Evolutionary conservation across 2,888 invertebrate genomes (phyloP).

Genomic region (Tachina lurida): DNA sequence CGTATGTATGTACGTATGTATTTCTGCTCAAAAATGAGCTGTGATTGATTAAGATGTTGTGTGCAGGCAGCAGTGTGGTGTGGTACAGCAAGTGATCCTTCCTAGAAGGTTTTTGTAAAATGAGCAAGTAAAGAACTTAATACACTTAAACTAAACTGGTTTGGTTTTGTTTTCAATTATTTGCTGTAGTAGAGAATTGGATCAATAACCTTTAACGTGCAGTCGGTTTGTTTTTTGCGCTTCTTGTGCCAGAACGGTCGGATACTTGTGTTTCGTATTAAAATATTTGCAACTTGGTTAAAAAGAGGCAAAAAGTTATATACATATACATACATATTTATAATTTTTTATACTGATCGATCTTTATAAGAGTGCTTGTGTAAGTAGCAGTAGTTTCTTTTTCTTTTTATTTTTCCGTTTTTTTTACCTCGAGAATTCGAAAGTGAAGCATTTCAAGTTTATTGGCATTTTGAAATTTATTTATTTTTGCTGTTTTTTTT

Average conservation of each 20-base stretch:
- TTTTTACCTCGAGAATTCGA: constrained; percentile 45
- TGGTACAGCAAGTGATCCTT: constrained; percentile 15
- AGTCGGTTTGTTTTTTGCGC: constrained; percentile 38
- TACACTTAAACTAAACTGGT: constrained; percentile 46
- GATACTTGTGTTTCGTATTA: constrained; percentile 42
- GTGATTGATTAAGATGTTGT: constrained; percentile 69
- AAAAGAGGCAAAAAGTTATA: constrained; percentile 19
- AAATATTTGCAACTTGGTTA: constrained; percentile 56
- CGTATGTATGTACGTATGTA: background rate
- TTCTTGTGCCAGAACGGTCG: constrained; percentile 6
- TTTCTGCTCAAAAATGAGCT: constrained; percentile 22
- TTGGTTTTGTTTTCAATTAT: constrained; percentile 26
- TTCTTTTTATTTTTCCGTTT: constrained; percentile 17
- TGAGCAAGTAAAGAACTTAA: background rate
- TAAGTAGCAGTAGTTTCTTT: constrained; percentile 3
- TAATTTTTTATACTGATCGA: constrained; percentile 15
- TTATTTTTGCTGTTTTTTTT: constrained; percentile 58
- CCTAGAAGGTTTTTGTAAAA: constrained; percentile 31
- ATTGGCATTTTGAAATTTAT: constrained; percentile 67
- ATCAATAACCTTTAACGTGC: constrained; percentile 66
- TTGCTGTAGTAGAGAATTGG: constrained; percentile 49
- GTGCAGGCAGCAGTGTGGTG: background rate
- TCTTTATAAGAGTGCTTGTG: background rate
- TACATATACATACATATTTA: background rate
- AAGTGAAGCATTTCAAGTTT: constrained; percentile 71